Evolutionary conservation across 2,113 vertebrate genomes (phyloP).

Genomic region (Probosciger aterrimus): DNA sequence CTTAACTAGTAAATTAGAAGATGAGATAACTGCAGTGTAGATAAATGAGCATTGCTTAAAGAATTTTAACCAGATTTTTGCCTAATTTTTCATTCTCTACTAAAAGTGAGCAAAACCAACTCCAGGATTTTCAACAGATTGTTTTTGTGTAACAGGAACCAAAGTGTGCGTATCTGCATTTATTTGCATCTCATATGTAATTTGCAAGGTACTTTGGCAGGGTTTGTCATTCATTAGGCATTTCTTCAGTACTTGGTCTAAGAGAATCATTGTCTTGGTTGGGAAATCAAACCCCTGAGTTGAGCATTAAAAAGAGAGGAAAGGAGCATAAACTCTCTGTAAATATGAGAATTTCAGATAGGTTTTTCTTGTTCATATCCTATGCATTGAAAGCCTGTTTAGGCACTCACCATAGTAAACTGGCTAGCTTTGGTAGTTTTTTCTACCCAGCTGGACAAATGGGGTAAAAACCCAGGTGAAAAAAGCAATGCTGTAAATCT

Average conservation of each 20-base stretch:
- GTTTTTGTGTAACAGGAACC: neutral
- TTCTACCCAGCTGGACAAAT: constrained; percentile 42
- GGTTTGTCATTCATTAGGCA: neutral
- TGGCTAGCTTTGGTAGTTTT: constrained; percentile 20
- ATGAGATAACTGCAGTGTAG: constrained; percentile 16
- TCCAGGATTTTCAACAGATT: neutral
- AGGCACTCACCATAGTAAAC: neutral
- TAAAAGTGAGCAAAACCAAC: neutral
- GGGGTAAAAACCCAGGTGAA: constrained; percentile 37
- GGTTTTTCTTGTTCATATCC: neutral
- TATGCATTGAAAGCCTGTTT: neutral
- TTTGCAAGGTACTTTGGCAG: neutral
- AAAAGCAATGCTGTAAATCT: constrained; percentile 43
- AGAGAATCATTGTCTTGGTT: neutral
- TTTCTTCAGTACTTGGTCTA: neutral
- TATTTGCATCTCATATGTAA: neutral
- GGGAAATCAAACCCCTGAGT: neutral
- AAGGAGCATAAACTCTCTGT: neutral
- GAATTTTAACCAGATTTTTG: constrained; percentile 39
- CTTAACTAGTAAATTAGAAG: constrained; percentile 47
- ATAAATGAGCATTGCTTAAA: neutral
- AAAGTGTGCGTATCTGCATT: neutral
- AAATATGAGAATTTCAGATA: neutral
- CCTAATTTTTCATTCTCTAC: constrained; percentile 19
- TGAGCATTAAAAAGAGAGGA: neutral